These are phyloP conservation scores for Neomonachus schauinslandi DNA, from an alignment of 2,113 vertebrate genomes.

Conservation along the genomic window DNA sequence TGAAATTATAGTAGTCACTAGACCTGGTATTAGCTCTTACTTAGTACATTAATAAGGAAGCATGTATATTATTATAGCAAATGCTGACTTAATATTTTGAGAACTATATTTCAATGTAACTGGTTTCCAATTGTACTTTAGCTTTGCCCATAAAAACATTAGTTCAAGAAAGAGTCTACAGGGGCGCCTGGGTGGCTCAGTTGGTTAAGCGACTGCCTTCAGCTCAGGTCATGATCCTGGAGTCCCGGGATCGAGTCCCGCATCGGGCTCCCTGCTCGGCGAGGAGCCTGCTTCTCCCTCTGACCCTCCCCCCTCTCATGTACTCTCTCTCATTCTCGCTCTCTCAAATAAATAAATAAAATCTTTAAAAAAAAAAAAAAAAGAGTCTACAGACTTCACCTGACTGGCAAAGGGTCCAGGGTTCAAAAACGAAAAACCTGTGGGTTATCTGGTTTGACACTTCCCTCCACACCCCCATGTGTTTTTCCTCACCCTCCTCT, in stretches of 20 bases:
- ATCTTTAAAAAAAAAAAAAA: too few relatives aligned
- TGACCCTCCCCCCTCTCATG: too few relatives aligned
- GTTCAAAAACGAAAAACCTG: not conserved
- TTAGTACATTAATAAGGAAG: not conserved
- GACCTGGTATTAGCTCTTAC: not conserved
- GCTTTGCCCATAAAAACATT: not conserved
- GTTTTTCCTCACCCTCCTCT: not conserved
- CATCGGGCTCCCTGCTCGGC: too few relatives aligned
- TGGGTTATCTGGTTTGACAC: not conserved
- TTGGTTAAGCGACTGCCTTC: too few relatives aligned
- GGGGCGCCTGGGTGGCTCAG: too few relatives aligned
- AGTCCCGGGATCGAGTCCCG: too few relatives aligned
- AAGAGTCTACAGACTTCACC: not conserved
- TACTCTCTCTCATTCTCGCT: too few relatives aligned
- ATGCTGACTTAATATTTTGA: constrained; percentile 48
- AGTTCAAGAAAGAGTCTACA: not conserved
- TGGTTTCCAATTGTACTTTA: constrained; percentile 14
- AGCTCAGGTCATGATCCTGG: too few relatives aligned
- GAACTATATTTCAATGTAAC: constrained; percentile 45
- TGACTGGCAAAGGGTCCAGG: not conserved
- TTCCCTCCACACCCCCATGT: not conserved
- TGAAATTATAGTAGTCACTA: not conserved
- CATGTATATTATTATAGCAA: not conserved
- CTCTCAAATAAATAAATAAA: too few relatives aligned
- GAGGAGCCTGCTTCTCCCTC: too few relatives aligned